Percentiles rank a stretch among this genome's conserved stretches.
Conservation (phyloP, 2,888 invertebrate species). For the Maniola hyperantus region DNA sequence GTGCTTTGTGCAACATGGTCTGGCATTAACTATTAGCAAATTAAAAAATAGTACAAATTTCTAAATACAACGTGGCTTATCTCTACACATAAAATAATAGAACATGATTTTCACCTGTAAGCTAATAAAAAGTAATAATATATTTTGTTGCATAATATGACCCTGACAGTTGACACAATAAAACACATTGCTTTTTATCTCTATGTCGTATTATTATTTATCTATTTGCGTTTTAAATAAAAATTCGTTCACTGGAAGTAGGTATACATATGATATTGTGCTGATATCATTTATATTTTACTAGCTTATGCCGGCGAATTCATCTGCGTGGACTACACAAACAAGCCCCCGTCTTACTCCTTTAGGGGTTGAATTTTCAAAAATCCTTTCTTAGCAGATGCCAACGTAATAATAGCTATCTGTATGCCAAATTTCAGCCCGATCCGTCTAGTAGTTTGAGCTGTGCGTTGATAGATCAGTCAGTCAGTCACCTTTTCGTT, state of each 20-base stretch:
- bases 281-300: background rate
- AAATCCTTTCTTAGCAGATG: too few species aligned
- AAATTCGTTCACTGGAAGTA: background rate
- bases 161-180: background rate
- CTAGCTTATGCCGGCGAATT: too few species aligned
- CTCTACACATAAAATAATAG: background rate
- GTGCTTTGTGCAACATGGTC: background rate
- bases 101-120: background rate
- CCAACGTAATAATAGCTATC: too few species aligned
- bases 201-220: background rate
- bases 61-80: conserved; percentile 16
- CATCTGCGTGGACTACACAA: too few species aligned
- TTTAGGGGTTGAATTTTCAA: too few species aligned
- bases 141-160: background rate
- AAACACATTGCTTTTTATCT: background rate
- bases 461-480: too few species aligned
- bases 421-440: too few species aligned
- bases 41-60: conserved; percentile 1
- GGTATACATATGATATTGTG: background rate
- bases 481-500: too few species aligned
- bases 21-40: background rate
- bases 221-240: background rate
- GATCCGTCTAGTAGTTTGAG: too few species aligned
- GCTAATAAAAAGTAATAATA: background rate
- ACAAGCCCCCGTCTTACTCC: too few species aligned